Percentiles rank a stretch among this genome's conserved stretches.
Conservation (phyloP, 2,113 vertebrate genomes). For the Elgaria multicarinata region DNA sequence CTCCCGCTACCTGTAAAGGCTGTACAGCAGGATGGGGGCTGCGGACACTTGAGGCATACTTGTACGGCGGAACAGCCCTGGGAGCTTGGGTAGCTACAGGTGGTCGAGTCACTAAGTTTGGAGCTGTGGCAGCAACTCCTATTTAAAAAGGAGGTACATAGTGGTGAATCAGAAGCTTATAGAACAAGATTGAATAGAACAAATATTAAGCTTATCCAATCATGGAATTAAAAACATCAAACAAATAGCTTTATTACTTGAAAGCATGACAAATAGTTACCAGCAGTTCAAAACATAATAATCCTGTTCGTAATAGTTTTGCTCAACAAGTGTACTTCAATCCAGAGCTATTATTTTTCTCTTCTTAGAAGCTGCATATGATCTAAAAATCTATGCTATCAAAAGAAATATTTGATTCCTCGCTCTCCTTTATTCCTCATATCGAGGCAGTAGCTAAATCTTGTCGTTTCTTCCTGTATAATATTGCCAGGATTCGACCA, state of each 20-base stretch:
- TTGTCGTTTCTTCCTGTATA: too few species aligned
- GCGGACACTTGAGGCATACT: constrained; percentile 90
- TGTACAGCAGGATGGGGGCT: constrained; percentile 91
- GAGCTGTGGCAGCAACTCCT: constrained; percentile 81
- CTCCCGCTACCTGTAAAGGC: constrained; percentile 87
- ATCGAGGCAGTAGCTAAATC: too few species aligned
- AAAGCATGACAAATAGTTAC: background rate
- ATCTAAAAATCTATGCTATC: background rate
- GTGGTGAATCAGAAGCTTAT: background rate
- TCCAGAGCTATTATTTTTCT: background rate
- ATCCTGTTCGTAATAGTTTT: too few species aligned
- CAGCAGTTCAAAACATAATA: background rate
- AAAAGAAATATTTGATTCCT: too few species aligned
- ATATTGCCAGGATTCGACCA: too few species aligned
- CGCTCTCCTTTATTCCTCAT: too few species aligned
- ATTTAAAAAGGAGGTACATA: constrained; percentile 1
- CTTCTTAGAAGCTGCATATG: background rate
- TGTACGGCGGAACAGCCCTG: constrained; percentile 91
- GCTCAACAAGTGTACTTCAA: too few species aligned
- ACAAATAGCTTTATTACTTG: background rate
- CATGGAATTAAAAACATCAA: background rate
- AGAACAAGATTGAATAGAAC: background rate
- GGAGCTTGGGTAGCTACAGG: constrained; percentile 86
- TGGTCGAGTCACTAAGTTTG: constrained; percentile 86
- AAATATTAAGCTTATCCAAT: background rate